Evolutionary conservation across 2,113 vertebrate genomes (phyloP), one percentile per base, ranked within the genome.

Genomic region (Pampusana beccarii): DNA sequence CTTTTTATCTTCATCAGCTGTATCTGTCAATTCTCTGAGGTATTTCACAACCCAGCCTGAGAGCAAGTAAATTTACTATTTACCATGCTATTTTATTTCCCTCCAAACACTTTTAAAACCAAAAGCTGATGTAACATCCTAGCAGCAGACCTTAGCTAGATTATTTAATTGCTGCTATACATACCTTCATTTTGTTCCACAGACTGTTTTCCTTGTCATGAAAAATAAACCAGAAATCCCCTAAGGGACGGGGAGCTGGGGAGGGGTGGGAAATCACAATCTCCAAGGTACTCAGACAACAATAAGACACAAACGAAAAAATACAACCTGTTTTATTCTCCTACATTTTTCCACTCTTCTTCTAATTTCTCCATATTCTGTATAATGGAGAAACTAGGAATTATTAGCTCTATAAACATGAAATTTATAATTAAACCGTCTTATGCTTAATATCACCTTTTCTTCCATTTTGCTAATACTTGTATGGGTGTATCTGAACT

Each of bases 141-240:
- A 74, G 31, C 14, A 74, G 20, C 10, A 91, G 19, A 65, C 5
- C 16, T 78, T 51, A 72, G 36, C 10, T 83, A 42, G 23, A 10
- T 57, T 13, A 61, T 57, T 36, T 56, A 90, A 90, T 53, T 72
- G 19, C 26, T 53, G 25, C 44, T 61, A 33, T 8, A 16, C 4
- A 18, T 12, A 57, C 34, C 11, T 38, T 66, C 6, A 33, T 88
- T 93, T 90, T 95, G 48, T 73, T 58, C 62, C 48, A 73, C 28
- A 75, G 67, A 48, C 36, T 40, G 31, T 79, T 83, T 56, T 80
- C 90, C 88, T 96, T 96, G 69, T 92, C 36, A 31, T 95, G 70
- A 93, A 94, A 94, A 93, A 82, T 79, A 94, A 97, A 96, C 19
- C 42, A 84, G 33, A 92, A 93, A 94, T 75, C 36, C n/a, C 96